Evolutionary conservation across 2,888 invertebrate species (phyloP).

Genomic region (Pasiphila rectangulata): DNA sequence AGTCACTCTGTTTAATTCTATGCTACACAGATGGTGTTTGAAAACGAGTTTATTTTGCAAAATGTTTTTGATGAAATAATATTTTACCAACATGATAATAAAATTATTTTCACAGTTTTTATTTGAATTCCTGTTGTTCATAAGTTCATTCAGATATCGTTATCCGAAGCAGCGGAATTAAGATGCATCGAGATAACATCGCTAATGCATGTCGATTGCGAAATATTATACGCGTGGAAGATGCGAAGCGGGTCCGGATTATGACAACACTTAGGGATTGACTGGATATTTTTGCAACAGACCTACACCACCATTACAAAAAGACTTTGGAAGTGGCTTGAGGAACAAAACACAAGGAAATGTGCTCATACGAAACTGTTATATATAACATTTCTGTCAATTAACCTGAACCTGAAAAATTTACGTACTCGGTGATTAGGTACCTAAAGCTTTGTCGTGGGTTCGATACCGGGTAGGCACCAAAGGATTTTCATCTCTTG

Average conservation of each 20-base stretch:
- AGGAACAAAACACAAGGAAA: too few species aligned
- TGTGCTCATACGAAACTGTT: too few species aligned
- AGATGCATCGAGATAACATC: constrained; percentile 59
- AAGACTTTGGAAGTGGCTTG: too few species aligned
- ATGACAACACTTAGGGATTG: not conserved
- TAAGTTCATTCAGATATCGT: constrained; percentile 45
- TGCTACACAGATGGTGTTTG: not conserved
- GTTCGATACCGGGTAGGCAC: too few species aligned
- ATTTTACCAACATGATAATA: not conserved
- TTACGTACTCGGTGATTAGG: too few species aligned
- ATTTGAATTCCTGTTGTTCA: constrained; percentile 49
- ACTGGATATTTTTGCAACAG: not conserved
- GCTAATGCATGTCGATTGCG: constrained; percentile 57
- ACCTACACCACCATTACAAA: too few species aligned
- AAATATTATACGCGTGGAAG: constrained; percentile 63
- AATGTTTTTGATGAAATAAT: not conserved
- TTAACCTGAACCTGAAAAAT: too few species aligned
- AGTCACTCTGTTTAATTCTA: not conserved
- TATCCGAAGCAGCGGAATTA: constrained; percentile 49
- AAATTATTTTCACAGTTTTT: constrained; percentile 30
- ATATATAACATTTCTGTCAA: too few species aligned
- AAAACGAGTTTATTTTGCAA: not conserved
- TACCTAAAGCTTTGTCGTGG: too few species aligned
- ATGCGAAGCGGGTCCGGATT: not conserved
- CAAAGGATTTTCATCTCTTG: too few species aligned